Evolutionary conservation across 2,797 vertebrate species (phyloP).

Genomic region (Pelochelys cantorii): DNA sequence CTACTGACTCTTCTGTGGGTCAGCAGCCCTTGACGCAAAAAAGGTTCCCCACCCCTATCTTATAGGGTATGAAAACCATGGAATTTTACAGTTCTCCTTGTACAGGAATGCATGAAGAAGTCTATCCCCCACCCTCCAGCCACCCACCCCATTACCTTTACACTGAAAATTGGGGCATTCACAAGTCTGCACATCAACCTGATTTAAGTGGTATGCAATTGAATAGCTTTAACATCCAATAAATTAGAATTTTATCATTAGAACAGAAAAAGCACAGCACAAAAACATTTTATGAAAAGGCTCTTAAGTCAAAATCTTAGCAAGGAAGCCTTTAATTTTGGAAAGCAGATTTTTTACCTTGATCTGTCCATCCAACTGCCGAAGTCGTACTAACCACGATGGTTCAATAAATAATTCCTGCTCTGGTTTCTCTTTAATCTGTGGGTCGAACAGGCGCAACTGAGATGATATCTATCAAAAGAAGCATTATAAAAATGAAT

Average conservation of each 20-base stretch:
- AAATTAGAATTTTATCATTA: too few relatives aligned
- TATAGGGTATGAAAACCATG: neutral
- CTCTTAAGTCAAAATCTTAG: neutral
- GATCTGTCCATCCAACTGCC: conserved; percentile 87
- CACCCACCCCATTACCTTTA: fast-evolving
- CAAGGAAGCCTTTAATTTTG: neutral
- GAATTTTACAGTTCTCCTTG: neutral
- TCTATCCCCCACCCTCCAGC: fast-evolving
- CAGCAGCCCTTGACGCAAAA: too few relatives aligned
- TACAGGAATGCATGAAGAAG: neutral
- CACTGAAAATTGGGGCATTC: neutral
- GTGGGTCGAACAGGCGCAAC: conserved; percentile 94
- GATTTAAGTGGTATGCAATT: neutral
- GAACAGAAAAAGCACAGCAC: too few relatives aligned
- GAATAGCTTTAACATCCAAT: too few relatives aligned
- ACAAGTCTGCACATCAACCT: neutral
- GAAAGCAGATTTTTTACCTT: conserved; percentile 81
- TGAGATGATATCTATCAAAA: conserved; percentile 89
- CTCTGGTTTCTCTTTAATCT: conserved; percentile 95
- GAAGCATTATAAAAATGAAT: neutral
- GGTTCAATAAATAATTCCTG: conserved; percentile 92
- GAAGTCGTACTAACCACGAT: conserved; percentile 89
- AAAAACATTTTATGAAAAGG: fast-evolving
- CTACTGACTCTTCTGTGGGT: neutral
- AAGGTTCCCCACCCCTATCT: too few relatives aligned